These are phyloP conservation scores for Scalopus aquaticus DNA, from an alignment of 2,113 vertebrate genomes.

Conservation along the genomic window DNA sequence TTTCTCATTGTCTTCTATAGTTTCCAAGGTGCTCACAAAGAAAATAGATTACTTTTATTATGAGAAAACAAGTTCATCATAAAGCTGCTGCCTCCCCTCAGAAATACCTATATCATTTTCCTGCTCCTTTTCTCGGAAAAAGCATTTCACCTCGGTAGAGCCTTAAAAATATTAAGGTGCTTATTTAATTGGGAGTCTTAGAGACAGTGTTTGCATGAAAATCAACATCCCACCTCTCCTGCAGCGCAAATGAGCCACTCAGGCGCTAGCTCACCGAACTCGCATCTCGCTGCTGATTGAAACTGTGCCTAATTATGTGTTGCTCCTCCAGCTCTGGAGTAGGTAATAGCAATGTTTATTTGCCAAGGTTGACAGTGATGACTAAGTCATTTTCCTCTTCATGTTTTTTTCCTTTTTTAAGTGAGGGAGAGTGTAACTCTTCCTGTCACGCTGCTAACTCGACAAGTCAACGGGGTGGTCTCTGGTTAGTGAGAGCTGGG, in stretches of 20 bases:
- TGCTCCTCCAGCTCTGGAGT: constrained; percentile 68
- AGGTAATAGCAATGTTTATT: constrained; percentile 66
- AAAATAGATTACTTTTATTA: background rate
- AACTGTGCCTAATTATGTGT: constrained; percentile 43
- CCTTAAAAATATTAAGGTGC: constrained; percentile 53
- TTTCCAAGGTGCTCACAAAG: constrained; percentile 17
- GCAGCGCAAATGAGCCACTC: constrained; percentile 63
- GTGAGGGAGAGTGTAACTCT: constrained; percentile 34
- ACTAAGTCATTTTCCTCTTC: constrained; percentile 68
- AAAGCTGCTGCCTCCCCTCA: background rate
- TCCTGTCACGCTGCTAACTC: background rate
- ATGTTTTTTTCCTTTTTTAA: background rate
- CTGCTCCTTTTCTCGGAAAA: background rate
- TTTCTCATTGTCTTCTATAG: constrained; percentile 13
- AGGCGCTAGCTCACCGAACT: background rate
- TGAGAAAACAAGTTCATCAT: constrained; percentile 46
- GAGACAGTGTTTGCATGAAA: constrained; percentile 51
- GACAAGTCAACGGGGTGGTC: background rate
- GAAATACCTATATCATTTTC: background rate
- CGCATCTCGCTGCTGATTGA: constrained; percentile 40
- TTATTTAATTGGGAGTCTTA: constrained; percentile 59
- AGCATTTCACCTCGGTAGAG: background rate
- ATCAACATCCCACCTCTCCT: constrained; percentile 49
- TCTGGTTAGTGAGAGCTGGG: background rate
- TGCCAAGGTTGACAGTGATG: constrained; percentile 61